phyloP scores from a whole-genome alignment of 2,888 invertebrate genomes.

The Eristalinus sepulchralis region DNA sequence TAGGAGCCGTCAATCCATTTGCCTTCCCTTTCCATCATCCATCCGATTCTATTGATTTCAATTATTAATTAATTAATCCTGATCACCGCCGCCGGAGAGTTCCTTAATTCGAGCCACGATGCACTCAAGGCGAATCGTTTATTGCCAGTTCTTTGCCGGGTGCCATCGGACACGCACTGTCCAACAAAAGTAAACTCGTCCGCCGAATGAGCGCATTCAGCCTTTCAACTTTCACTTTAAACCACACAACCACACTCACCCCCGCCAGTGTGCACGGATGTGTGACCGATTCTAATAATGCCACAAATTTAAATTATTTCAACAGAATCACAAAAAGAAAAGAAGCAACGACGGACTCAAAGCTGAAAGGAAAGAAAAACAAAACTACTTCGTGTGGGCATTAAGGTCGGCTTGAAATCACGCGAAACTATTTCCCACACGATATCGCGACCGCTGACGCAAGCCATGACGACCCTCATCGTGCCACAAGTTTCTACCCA shows the following conservation, averaged over 20 bases:
- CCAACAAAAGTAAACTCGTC: conserved; percentile 44
- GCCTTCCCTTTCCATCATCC: background rate
- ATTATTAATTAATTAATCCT: conserved; percentile 72
- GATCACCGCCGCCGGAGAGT: conserved; percentile 54
- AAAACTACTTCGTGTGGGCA: conserved; percentile 43
- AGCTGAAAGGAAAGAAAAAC: background rate
- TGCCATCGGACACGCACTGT: conserved; percentile 68
- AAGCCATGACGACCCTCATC: conserved; percentile 63
- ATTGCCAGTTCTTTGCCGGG: conserved; percentile 68
- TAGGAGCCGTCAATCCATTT: conserved; percentile 8
- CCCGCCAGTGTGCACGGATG: background rate
- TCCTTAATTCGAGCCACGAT: conserved; percentile 64
- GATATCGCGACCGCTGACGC: conserved; percentile 46
- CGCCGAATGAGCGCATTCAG: conserved; percentile 43
- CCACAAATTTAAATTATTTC: conserved; percentile 26
- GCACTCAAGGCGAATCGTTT: conserved; percentile 65
- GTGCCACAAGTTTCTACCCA: conserved; percentile 52
- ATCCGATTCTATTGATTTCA: conserved; percentile 63
- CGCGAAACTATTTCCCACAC: conserved; percentile 67
- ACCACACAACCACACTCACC: conserved; percentile 22
- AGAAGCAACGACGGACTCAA: background rate
- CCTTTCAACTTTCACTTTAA: conserved; percentile 31
- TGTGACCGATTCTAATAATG: conserved; percentile 10
- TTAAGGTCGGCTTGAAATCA: conserved; percentile 40
- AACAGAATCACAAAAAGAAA: background rate